Percentiles rank a stretch among this genome's conserved stretches.
phyloP scores from a whole-genome alignment of 2,888 invertebrate species.

The Pollenia labialis region DNA sequence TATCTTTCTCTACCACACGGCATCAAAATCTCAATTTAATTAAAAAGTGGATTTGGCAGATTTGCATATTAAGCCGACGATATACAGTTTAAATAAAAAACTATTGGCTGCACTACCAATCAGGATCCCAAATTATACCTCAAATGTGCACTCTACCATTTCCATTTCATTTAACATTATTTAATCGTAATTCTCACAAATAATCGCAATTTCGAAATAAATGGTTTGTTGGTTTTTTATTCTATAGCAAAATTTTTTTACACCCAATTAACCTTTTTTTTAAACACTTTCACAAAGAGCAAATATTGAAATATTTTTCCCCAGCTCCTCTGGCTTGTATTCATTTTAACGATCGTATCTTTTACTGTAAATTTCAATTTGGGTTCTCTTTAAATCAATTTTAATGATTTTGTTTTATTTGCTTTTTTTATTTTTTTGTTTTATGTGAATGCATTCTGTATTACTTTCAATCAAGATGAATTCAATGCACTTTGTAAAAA shows the following conservation, averaged over 20 bases:
- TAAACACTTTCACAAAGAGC: slow-evolving; percentile 79
- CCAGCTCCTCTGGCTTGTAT: slow-evolving; percentile 10
- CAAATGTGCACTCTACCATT: background rate
- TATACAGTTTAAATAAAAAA: too few species aligned
- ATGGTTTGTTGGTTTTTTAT: slow-evolving; percentile 14
- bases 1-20: too few species aligned
- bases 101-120: too few species aligned
- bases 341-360: slow-evolving; percentile 16
- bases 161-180: slow-evolving; percentile 1
- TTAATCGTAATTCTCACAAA: slow-evolving; percentile 20
- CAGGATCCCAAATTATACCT: too few species aligned
- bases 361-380: slow-evolving; percentile 36
- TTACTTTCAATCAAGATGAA: slow-evolving; percentile 66
- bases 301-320: slow-evolving; percentile 56
- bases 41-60: too few species aligned
- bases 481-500: slow-evolving; percentile 52
- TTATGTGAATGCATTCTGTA: slow-evolving; percentile 57
- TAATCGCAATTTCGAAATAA: slow-evolving; percentile 22
- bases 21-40: too few species aligned
- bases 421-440: slow-evolving; percentile 14
- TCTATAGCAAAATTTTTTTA: slow-evolving; percentile 54
- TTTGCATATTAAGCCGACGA: too few species aligned
- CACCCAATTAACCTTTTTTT: slow-evolving; percentile 78
- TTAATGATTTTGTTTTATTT: slow-evolving; percentile 23
- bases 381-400: slow-evolving; percentile 60